phyloP scores from a whole-genome alignment of 2,888 invertebrate genomes.

The Caenorhabditis panamensis region DNA sequence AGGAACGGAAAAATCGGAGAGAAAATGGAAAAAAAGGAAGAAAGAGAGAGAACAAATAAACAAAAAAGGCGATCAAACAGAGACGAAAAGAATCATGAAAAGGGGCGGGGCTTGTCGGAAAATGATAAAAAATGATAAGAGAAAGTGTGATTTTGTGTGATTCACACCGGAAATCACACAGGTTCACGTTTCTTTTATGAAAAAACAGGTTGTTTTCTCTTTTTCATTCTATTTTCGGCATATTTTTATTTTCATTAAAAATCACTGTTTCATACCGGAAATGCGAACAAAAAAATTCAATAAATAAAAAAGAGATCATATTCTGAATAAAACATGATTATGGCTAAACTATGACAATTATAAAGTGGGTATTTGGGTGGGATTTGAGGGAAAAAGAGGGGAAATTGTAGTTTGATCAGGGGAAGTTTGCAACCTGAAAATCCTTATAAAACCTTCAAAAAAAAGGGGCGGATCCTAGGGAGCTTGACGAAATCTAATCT shows the following conservation, averaged over 20 bases:
- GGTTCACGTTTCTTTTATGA: too few species aligned
- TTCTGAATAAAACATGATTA: too few species aligned
- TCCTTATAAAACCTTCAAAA: neutral
- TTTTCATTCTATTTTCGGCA: neutral
- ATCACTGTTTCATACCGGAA: neutral
- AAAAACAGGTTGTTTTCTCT: neutral
- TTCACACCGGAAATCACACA: neutral
- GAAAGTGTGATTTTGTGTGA: neutral
- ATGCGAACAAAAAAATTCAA: neutral
- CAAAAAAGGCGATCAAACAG: conserved; percentile 5
- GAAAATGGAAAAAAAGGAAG: neutral
- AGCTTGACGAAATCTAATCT: conserved; percentile 1
- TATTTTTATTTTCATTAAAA: neutral
- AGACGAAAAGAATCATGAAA: neutral
- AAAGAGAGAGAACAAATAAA: neutral
- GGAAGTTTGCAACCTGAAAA: neutral
- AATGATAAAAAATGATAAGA: neutral
- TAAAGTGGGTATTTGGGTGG: too few species aligned
- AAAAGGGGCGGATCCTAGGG: neutral
- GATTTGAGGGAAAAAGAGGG: neutral
- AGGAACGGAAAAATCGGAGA: neutral
- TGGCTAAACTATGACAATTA: too few species aligned
- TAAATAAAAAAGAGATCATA: neutral
- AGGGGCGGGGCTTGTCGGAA: neutral
- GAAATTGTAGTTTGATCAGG: neutral